phyloP scores from a whole-genome alignment of 1,140 invertebrate genomes.

The Charaxes varanes region DNA sequence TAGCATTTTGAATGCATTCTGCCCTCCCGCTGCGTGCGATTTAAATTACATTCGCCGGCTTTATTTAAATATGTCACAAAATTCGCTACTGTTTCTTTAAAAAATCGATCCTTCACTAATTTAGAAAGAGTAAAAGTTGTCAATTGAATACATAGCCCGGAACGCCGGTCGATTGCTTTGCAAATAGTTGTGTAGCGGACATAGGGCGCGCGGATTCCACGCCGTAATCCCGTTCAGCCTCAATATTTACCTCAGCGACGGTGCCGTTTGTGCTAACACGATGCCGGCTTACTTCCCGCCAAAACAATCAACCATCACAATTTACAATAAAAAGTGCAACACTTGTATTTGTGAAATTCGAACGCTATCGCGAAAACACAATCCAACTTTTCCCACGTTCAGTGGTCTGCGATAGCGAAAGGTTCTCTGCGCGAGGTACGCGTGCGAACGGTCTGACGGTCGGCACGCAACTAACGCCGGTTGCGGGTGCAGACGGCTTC shows the following conservation, averaged over 20 bases:
- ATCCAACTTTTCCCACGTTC: slow-evolving; percentile 25
- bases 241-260: slow-evolving; percentile 58
- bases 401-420: slow-evolving; percentile 1
- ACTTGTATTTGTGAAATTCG: slow-evolving; percentile 20
- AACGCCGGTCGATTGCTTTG: slow-evolving; percentile 25
- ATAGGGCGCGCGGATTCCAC: slow-evolving; percentile 21
- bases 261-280: slow-evolving; percentile 31
- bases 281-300: slow-evolving; percentile 26
- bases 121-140: no score
- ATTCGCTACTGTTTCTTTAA: not conserved
- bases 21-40: slow-evolving; percentile 5
- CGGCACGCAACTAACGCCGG: slow-evolving; percentile 47
- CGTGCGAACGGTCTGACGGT: slow-evolving; percentile 38
- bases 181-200: slow-evolving; percentile 37
- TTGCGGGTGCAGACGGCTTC: slow-evolving; percentile 31
- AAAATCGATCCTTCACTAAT: no score
- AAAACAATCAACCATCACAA: slow-evolving; percentile 37
- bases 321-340: slow-evolving; percentile 29
- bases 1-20: slow-evolving; percentile 14
- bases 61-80: no score
- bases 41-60: slow-evolving; percentile 9
- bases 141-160: not conserved
- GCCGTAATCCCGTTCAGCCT: slow-evolving; percentile 23
- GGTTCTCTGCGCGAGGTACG: slow-evolving; percentile 16
- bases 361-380: slow-evolving; percentile 20